Base-by-base conservation (phyloP, 1,140 invertebrate genomes). In the Dufourea novaeangliae region DNA sequence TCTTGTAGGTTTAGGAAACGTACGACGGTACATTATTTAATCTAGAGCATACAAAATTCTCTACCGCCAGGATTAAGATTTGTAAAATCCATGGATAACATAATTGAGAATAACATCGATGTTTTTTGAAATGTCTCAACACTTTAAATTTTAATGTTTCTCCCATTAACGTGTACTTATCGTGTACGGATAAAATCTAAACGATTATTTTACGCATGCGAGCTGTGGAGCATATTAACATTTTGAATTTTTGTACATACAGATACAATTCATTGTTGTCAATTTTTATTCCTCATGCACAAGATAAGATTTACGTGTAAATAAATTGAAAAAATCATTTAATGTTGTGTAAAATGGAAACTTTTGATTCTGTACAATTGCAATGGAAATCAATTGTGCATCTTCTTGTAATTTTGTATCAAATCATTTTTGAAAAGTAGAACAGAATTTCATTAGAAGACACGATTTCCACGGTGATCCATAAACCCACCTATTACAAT, bases 241-340 rank as follows among this genome's bases (percentile, higher is more conserved):
- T 85, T 74, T 85, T 81, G 76, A 78, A 83, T 83, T 90, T 90
- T 88, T 90, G 86, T 90, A 89, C 77, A 32, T 74, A 67, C 12
- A 89, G 83, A 82, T 70, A n/a, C 61, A 81, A 66, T 85, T 83
- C 85, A 77, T 84, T 86, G 80, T 84, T 85, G 78, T 88, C 85
- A 86, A 82, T 87, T 86, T 80, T 88, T 87, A 86, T 90, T 87
- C 72, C 76, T 87, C 50, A 32, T 88, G 84, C 87, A 88, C 86
- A 89, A 87, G 86, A 86, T 79, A 88, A 64, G 80, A 89, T 69
- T 87, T 88, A 81, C 5, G n/a, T 90, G 87, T 90, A 91, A 90
- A 91, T 91, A 90, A 91, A 89, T 50, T 72, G 12, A 71, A 29
- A 7, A 17, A 76, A 14, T 54, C 52, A 68, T 82, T 68, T 68